Conservation (phyloP, 1,140 invertebrate species). For the Fopius arisanus region DNA sequence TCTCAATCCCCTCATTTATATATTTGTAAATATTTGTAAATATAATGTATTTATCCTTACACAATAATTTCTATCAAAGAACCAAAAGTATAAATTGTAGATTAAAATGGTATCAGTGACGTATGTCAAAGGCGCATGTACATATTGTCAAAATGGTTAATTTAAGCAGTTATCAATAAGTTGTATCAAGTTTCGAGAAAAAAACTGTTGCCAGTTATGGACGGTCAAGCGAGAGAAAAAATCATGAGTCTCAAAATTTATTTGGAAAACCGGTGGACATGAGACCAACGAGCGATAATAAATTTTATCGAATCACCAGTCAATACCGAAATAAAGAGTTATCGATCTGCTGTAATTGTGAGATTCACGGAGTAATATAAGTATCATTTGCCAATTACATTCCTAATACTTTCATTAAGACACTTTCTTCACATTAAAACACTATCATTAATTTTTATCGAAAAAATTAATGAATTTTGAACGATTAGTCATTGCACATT, state of each 20-base stretch:
- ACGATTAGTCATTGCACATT: background rate
- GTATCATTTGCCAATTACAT: conserved; percentile 2
- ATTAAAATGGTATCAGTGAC: background rate
- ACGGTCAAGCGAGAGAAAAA: background rate
- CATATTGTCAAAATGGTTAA: conserved; percentile 13
- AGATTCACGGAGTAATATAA: background rate
- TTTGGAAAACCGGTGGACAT: no score
- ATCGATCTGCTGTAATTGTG: background rate
- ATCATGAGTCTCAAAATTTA: no score
- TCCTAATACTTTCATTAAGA: conserved; percentile 20
- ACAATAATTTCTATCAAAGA: background rate
- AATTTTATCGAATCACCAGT: background rate
- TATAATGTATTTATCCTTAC: background rate
- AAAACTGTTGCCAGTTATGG: background rate
- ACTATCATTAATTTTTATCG: background rate
- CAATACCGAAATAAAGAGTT: background rate
- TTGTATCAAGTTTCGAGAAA: background rate
- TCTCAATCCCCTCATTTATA: background rate
- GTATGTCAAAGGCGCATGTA: conserved; percentile 10
- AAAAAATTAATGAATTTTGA: background rate
- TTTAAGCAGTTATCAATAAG: background rate
- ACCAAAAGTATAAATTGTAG: background rate
- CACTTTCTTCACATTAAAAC: conserved; percentile 11
- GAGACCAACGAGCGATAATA: no score
- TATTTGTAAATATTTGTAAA: background rate